phyloP scores from a whole-genome alignment of 2,888 invertebrate species.

The Arenicola marina region DNA sequence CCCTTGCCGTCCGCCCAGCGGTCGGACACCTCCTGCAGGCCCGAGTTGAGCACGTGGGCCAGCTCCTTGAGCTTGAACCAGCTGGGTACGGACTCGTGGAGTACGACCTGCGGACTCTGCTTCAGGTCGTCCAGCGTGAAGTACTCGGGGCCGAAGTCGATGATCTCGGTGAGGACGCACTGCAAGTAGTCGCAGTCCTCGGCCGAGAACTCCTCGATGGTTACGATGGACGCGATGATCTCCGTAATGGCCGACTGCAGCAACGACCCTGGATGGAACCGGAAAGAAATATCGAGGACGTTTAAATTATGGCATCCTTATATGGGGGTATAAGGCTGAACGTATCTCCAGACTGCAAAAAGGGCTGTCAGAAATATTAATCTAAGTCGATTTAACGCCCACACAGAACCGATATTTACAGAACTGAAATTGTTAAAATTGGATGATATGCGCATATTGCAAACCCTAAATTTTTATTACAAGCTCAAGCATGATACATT shows the following conservation, averaged over 20 bases:
- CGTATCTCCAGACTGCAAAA: too few species aligned
- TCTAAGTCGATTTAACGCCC: too few species aligned
- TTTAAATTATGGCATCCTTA: too few species aligned
- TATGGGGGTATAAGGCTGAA: too few species aligned
- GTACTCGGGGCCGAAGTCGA: constrained; percentile 9
- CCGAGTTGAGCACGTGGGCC: constrained; percentile 14
- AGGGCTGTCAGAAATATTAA: too few species aligned
- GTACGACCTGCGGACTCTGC: constrained; percentile 21
- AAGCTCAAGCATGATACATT: background rate
- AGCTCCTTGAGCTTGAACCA: constrained; percentile 35
- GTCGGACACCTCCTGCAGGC: constrained; percentile 31
- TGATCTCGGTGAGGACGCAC: constrained; percentile 16
- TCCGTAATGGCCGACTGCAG: constrained; percentile 26
- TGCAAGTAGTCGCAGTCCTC: constrained; percentile 32
- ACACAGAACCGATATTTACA: too few species aligned
- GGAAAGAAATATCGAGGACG: too few species aligned
- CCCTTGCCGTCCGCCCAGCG: constrained; percentile 39
- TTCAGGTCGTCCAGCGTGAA: constrained; percentile 16
- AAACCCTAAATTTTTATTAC: too few species aligned
- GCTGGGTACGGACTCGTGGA: constrained; percentile 30
- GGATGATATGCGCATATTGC: too few species aligned
- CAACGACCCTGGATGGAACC: constrained; percentile 23
- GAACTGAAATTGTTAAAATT: too few species aligned
- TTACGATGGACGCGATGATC: constrained; percentile 25
- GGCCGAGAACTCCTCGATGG: constrained; percentile 32